Evolutionary conservation across 2,888 invertebrate species (phyloP), one percentile per base, ranked within the genome.

Genomic region (Geotrupes spiniger): DNA sequence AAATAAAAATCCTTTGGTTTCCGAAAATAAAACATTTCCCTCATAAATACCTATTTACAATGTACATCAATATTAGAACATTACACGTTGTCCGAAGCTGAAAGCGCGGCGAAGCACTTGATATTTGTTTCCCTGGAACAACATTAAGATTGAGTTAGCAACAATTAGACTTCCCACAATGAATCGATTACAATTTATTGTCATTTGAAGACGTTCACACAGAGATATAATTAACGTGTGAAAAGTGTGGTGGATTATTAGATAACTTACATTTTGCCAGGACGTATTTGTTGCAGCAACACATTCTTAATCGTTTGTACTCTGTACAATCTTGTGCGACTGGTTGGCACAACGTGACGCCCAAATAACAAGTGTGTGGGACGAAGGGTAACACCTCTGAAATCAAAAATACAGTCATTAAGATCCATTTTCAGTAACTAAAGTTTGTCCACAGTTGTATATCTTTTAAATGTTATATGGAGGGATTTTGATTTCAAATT

Each of bases 281-380:
- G 42, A 83, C 75, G 57, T 76, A 76, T 60, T 75, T 73, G 63
- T 78, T 76, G 69, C 85, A 85, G 70, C 85, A 85, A 69, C 85
- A 85, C 64, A 78, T 80, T 31, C 82, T 72, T 37, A 85, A 69
- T 48, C 82, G 72, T 48, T 76, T 74, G 69, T 84, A 85, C 62
- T 78, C 78, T 31, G 76, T 80, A 71, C 85, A 85, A 72, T 84
- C 79, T 42, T 69, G 72, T 1, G 80, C 81, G 15, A 78, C 70
- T 27, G 83, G 78, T 56, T 74, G 72, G 70, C 84, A 85, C 60
- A 80, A 76, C 61, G 75, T 75, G 43, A 79, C 76, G 31, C 83
- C 83, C 60, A 81, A 64, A 71, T 80, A 83, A 72, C 85, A 85
- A 1, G 81, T 80, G 72, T 85, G 85, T 54, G 84, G 82, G 57